Evolutionary conservation across 92 coral and sea anemone species (phyloP).

Genomic region (Muricea muricata): DNA sequence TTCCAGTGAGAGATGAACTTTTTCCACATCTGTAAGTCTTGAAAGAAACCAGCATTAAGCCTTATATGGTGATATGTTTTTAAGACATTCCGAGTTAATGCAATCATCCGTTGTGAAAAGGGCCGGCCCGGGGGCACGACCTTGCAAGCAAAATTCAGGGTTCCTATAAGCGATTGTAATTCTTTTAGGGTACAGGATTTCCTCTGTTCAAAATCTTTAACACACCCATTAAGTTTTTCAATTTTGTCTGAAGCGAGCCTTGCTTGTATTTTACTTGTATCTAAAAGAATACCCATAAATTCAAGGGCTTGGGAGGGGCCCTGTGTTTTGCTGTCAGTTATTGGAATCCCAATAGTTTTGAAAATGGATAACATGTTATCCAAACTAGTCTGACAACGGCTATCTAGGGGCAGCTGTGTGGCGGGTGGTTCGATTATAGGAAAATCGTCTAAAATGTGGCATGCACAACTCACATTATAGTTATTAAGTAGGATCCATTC

Average conservation of each 20-base stretch:
- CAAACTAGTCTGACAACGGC: too few species aligned
- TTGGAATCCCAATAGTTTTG: background rate
- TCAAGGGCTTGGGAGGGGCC: constrained; percentile 28
- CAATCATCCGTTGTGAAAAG: constrained; percentile 54
- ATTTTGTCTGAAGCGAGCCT: background rate
- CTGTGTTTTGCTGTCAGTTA: background rate
- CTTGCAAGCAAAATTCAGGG: constrained; percentile 62
- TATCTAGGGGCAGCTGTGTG: too few species aligned
- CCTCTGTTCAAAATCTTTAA: background rate
- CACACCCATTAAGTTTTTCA: background rate
- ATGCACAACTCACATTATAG: too few species aligned
- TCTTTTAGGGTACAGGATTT: constrained; percentile 52
- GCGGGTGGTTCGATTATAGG: too few species aligned
- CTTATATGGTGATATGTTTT: constrained; percentile 64
- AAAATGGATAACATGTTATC: too few species aligned
- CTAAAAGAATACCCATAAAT: constrained; percentile 14
- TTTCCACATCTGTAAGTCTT: constrained; percentile 56
- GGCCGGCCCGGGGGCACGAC: constrained; percentile 59
- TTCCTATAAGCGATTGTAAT: constrained; percentile 67
- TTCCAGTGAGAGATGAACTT: constrained; percentile 48
- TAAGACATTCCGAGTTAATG: constrained; percentile 43
- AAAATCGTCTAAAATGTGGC: too few species aligned
- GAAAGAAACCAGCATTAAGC: constrained; percentile 43
- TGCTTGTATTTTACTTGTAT: background rate
- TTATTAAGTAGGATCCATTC: too few species aligned